Conservation (phyloP, 2,797 vertebrate genomes). For the Etheostoma perlongum region DNA sequence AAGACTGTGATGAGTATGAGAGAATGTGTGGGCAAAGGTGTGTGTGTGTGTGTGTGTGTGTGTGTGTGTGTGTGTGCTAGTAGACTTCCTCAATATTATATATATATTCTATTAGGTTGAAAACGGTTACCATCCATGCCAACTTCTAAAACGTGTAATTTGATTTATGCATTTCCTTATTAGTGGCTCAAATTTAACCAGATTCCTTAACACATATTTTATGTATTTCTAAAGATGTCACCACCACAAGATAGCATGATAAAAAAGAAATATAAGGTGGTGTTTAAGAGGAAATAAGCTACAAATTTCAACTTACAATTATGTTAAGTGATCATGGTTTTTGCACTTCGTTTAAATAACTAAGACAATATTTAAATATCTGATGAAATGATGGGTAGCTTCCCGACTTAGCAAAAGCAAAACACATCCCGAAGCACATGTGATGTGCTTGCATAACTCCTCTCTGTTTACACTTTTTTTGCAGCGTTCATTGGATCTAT, state of each 20-base stretch:
- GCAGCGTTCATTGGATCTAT: background rate
- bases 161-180: background rate
- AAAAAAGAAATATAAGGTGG: background rate
- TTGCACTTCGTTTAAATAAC: background rate
- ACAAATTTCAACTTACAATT: background rate
- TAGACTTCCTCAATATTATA: background rate
- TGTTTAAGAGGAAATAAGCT: too few species aligned
- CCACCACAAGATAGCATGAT: background rate
- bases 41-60: background rate
- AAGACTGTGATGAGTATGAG: constrained; percentile 11
- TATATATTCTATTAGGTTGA: background rate
- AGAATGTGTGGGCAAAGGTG: too few species aligned
- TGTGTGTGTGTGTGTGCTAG: background rate
- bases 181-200: background rate
- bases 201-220: background rate
- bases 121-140: too few species aligned
- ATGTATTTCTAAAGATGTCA: background rate
- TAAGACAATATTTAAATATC: background rate
- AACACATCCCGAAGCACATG: too few species aligned
- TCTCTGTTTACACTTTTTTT: background rate
- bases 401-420: too few species aligned
- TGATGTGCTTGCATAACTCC: too few species aligned
- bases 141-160: too few species aligned
- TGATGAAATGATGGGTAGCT: background rate
- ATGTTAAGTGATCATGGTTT: background rate